Evolutionary conservation across 2,113 vertebrate species (phyloP).

Genomic region (Furnarius figulus): DNA sequence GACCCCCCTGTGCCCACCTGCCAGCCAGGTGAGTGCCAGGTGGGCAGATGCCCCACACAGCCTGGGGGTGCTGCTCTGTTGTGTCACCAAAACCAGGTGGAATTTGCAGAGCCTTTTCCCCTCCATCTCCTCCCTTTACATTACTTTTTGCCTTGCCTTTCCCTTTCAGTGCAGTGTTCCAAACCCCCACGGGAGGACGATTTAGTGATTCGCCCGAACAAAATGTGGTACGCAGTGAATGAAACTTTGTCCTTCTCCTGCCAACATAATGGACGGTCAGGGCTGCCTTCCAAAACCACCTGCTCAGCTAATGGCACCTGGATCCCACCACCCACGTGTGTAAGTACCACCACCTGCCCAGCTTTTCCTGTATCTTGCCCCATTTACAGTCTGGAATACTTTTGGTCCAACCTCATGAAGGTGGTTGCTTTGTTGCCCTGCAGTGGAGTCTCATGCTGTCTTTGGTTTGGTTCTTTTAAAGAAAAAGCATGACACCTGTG

Average conservation of each 20-base stretch:
- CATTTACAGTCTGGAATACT: not conserved
- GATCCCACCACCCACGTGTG: not conserved
- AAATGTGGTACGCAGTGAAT: accelerated
- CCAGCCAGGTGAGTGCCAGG: slow-evolving; percentile 42
- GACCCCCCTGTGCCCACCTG: slow-evolving; percentile 48
- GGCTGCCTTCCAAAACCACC: accelerated
- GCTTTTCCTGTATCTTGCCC: not conserved
- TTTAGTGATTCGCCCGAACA: accelerated
- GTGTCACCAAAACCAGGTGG: not conserved
- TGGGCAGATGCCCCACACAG: not conserved
- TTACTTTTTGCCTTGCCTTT: not conserved
- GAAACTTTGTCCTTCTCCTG: not conserved
- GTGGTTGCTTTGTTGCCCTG: accelerated
- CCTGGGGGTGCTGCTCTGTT: not conserved
- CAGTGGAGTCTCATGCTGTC: not conserved
- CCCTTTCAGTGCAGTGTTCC: slow-evolving; percentile 10
- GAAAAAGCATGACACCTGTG: not conserved
- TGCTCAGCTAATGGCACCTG: slow-evolving; percentile 32
- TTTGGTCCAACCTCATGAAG: accelerated
- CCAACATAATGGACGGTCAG: accelerated
- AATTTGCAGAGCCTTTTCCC: not conserved
- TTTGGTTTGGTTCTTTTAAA: not conserved
- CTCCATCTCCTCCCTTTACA: not conserved
- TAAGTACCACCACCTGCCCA: not conserved
- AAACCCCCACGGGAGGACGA: not conserved